Base-by-base conservation (phyloP, 2,797 vertebrate genomes). In the Ceyx erithaca region DNA sequence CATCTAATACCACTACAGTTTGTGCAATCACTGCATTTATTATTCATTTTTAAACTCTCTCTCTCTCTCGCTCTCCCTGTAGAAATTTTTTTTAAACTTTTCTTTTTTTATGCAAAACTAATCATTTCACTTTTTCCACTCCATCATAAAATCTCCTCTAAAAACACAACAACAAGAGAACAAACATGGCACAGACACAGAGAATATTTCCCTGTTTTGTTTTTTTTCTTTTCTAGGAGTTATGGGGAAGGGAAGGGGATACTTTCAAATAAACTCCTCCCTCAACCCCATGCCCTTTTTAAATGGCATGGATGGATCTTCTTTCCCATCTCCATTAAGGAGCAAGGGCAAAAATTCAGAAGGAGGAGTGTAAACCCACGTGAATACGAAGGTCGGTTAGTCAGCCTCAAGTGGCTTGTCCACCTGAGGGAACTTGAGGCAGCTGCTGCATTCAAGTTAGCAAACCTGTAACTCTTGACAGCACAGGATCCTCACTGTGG, bases 111-210 rank as follows among this genome's bases (percentile, higher is more conserved):
- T 98, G 97, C 95, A 98, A 98, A 98, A 98, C 98, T 98, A 98
- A 95, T 95, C 96, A 97, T 98, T 97, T 97, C 97, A 97, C 97
- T 97, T 97, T 95, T 92, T 85, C 86, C 91, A 92, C 96, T 95
- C 97, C 97, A 97, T 97, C 97, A 97, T 97, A 98, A 98, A 98
- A 98, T 97, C 97, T 97, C 97, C 97, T 98, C 97, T 98, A 97
- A 97, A 97, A 98, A 98, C 97, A 97, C 96, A 35, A 97, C 97
- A 1, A 96, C 90, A 89, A 90, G 45, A 97, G 97, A 97, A 98
- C 97, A 98, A 97, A 97, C 94, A 98, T 97, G 96, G 97, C 97
- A 98, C 96, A 75, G 97, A 97, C 96, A 97, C 97, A 97, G 97
- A 98, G 97, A 98, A 96, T 97, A 97, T 91, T 91, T 97, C 94